phyloP scores from a whole-genome alignment of 1,140 invertebrate genomes.

The Anastrepha ludens region DNA sequence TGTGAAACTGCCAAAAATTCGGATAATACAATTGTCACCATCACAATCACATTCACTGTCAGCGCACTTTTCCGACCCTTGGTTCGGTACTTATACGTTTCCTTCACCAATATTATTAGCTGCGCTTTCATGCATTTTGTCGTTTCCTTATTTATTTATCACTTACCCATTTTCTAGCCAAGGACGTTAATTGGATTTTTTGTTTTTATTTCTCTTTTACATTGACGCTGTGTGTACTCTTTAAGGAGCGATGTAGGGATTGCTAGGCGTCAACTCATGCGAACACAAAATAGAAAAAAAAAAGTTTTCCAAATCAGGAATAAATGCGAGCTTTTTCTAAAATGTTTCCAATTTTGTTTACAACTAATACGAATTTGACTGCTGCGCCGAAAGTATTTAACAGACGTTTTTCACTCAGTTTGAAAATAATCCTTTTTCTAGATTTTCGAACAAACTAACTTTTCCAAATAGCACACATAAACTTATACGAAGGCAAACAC shows the following conservation, averaged over 20 bases:
- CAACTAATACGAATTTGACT: not conserved
- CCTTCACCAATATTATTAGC: not conserved
- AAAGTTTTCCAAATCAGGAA: not conserved
- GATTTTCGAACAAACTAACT: conserved; percentile 31
- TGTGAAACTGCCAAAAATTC: conserved; percentile 25
- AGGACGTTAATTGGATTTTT: conserved; percentile 53
- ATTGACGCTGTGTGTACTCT: conserved; percentile 25
- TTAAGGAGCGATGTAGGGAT: conserved; percentile 16
- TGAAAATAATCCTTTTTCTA: not conserved
- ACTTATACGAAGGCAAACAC: conserved; percentile 28
- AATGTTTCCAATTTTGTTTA: conserved; percentile 21
- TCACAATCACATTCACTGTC: not conserved
- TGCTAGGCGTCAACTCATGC: not conserved
- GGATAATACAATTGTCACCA: conserved; percentile 13
- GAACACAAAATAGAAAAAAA: conserved; percentile 8
- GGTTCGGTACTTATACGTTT: not conserved
- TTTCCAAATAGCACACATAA: conserved; percentile 46
- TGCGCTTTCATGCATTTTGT: not conserved
- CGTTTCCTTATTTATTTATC: conserved; percentile 30
- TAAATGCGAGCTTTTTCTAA: not conserved
- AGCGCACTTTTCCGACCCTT: too few relatives aligned
- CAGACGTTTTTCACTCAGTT: not conserved
- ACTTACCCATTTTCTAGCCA: conserved; percentile 55
- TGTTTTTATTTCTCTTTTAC: conserved; percentile 26
- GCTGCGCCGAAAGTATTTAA: not conserved